Evolutionary conservation across 1,140 invertebrate species (phyloP), one percentile per base, ranked within the genome.

Genomic region (Leptopilina clavipes): DNA sequence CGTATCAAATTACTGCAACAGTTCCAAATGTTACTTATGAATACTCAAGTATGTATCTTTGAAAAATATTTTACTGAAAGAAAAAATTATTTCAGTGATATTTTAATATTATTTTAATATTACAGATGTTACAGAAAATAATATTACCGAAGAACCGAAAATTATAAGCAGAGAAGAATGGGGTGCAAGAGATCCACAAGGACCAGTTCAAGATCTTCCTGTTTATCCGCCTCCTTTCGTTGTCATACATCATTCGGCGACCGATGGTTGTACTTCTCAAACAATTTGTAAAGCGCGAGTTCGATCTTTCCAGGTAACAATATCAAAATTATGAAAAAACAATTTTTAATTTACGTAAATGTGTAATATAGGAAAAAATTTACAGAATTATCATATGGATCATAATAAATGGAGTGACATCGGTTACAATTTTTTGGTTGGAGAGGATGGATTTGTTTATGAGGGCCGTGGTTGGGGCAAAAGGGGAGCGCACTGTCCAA

Each of bases 391-490:
- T 56, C 91, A 92, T 74, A 92, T 92, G 77, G 78, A 91, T 19
- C 59, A 25, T 0, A 87, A 85, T 54, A 65, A 86, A 0, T 92
- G 91, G 91, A 54, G 25, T 10, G 92, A 92, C 75, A 92, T 92
- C 56, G 92, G 89, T 1, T 90, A 90, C 44, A 93, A 90, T 78
- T 93, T 93, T 78, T 10, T 89, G 6, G 78, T 93, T 1, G 91
- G 92, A 10, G 92, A 91, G 22, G 91, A 92, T 74, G 92, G 92
- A 3, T 91, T 90, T 37, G 83, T 92, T n/a, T 93, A 92, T 76
- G 92, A 92, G 82, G 93, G 91, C 0, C 87, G 92, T 18, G 93
- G 92, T 0, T 93, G 92, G 92, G 85, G 85, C 18, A 86, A 84
- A 48, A 75, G 85, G 1, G 92, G 92, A 3, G 89, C 91, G 2